Evolutionary conservation across 2,888 invertebrate species (phyloP).

Genomic region (Limenitis camilla): DNA sequence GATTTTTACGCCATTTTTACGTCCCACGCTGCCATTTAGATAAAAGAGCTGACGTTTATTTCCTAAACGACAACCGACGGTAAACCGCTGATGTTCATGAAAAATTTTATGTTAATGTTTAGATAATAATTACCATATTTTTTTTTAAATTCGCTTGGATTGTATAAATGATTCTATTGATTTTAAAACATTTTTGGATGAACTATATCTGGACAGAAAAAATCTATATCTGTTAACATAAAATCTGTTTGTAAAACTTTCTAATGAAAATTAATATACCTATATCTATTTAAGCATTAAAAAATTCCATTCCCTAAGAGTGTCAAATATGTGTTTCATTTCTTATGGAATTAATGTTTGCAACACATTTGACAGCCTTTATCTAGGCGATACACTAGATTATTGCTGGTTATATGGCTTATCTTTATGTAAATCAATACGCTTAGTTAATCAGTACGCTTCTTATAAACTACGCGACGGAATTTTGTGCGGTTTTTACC

Average conservation of each 20-base stretch:
- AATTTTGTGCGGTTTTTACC: too few species aligned
- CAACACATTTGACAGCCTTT: neutral
- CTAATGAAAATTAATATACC: too few species aligned
- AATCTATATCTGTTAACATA: neutral
- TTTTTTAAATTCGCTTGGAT: constrained; percentile 3
- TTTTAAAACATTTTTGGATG: neutral
- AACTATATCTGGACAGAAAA: neutral
- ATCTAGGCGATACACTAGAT: too few species aligned
- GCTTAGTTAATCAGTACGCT: too few species aligned
- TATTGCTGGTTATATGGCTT: too few species aligned
- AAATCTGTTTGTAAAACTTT: too few species aligned
- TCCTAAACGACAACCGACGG: constrained; percentile 43
- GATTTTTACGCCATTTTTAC: constrained; percentile 60
- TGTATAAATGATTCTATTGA: neutral
- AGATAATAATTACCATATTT: constrained; percentile 28
- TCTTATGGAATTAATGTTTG: constrained; percentile 3
- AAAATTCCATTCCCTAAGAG: neutral
- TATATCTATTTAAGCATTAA: too few species aligned
- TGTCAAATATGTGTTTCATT: neutral
- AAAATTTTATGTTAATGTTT: constrained; percentile 17
- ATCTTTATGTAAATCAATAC: too few species aligned
- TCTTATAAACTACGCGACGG: too few species aligned
- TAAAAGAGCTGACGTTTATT: constrained; percentile 60
- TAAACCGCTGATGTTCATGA: constrained; percentile 30
- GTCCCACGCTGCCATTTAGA: constrained; percentile 58